Base-by-base conservation (phyloP, 1,140 invertebrate genomes). In the Hetaerina americana region DNA sequence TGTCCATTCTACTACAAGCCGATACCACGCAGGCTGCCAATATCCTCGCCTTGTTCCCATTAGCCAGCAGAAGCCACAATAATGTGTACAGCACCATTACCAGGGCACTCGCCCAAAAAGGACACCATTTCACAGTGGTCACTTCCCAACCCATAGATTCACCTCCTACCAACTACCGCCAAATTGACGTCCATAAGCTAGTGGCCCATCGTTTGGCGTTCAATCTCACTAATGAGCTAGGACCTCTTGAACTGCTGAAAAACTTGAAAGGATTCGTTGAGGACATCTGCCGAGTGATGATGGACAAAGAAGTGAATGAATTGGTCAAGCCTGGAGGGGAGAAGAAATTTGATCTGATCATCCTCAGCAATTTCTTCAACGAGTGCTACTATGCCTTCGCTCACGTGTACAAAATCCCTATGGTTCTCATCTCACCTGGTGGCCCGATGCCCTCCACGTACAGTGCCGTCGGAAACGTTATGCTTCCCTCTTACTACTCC, bases 41-140 rank as follows among this genome's bases (percentile, higher is more conserved):
- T 70, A 87, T 88, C 71, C 75, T 88, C 22, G 82, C 78, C 0
- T 75, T 85, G 0, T 77, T 84, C 66, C 79, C 84, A 5, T 78
- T 77, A 12, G 78, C 84, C 0, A 83, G 83, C 0, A 80, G 83
- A 68, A 88, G 86, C 74, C 86, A 88, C 76, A 85, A 86, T 77
- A 76, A 85, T 5, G 81, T 85, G 0, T 85, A 81, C 71, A 78
- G 73, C 73, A 77, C 76, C 29, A 72, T 82, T 73, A 80, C 78
- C 73, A 77, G 82, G 24, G 85, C 84, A 73, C 76, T 89, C 26
- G 81, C 85, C 0, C 72, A 77, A 0, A 81, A 84, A 70, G 87
- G 87, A 1, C 87, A 89, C 75, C 82, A 87, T 73, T 82, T 88
- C 0, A 88, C 86, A 10, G 80, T 86, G 0, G 82, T 88, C 1